A percentile compares a stretch with the other conserved stretches of the same genome.
Conservation (phyloP, 2,113 vertebrate species). For the Fregata magnificens region DNA sequence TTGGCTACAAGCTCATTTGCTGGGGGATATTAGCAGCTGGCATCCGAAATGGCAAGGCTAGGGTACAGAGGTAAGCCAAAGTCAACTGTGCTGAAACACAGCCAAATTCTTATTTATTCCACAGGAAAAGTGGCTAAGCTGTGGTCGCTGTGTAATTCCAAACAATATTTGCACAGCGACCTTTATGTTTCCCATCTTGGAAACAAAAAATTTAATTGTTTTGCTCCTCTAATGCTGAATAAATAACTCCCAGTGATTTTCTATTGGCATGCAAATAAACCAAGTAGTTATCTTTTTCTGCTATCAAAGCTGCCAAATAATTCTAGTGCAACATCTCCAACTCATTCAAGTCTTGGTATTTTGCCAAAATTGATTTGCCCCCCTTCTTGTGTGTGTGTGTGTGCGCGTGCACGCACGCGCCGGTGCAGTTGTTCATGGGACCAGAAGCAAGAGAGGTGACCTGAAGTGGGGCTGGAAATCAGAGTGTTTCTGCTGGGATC, state of each 20-base stretch:
- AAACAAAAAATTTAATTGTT: slow-evolving; percentile 10
- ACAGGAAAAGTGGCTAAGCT: slow-evolving; percentile 2
- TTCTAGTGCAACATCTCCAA: neutral
- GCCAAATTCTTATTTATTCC: slow-evolving; percentile 14
- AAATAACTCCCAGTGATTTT: neutral
- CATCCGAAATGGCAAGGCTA: neutral
- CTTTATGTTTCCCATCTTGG: neutral
- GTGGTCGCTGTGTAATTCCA: neutral
- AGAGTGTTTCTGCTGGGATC: neutral
- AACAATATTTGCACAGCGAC: neutral
- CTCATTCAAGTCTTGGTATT: neutral
- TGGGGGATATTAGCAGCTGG: slow-evolving; percentile 27
- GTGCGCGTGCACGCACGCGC: accelerated
- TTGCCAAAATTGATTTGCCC: neutral
- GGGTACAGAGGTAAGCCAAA: neutral
- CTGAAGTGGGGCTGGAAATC: neutral
- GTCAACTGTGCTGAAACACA: neutral
- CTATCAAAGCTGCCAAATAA: neutral
- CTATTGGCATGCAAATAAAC: neutral
- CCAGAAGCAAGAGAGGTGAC: neutral
- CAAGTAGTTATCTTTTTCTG: neutral
- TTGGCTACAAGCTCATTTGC: neutral
- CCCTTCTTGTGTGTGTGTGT: too few relatives aligned
- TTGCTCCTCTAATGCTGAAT: neutral
- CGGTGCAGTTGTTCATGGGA: neutral